Evolutionary conservation across 1,140 invertebrate genomes (phyloP), one percentile per base, ranked within the genome.

Genomic region (Cydia splendana): DNA sequence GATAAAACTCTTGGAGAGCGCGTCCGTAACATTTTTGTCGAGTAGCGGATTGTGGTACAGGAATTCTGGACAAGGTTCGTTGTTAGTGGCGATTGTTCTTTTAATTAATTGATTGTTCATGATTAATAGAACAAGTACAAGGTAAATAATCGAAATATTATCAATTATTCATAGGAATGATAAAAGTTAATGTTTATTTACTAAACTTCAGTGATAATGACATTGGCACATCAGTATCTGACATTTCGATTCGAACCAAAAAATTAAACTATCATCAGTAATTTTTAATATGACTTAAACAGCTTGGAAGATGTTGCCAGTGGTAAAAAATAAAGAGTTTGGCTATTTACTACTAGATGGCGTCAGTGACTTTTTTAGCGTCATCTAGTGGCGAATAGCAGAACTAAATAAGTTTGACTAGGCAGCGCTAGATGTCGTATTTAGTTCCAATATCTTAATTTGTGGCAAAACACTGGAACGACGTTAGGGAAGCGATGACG

Each of bases 61-160:
- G 6, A 90, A 80, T 51, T 83, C 75, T 69, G 89, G 88, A 45
- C 87, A 89, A 13, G 34, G 42, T 65, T 84, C 80, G 62, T 82
- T 81, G 74, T 85, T 85, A 7, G 78, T 76, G 76, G 84, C 82
- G 45, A 91, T 88, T 5, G 89, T 42, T 80, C 87, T 89, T 51
- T 87, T 80, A 67, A 91, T 89, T 79, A 90, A 75, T 78, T 88
- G 81, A 57, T 79, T 85, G 77, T 90, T 91, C 89, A 91, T 91
- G 65, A 18, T 81, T 20, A 77, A n/a, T 34, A 76, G 13, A 67
- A 42, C 12, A 69, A 71, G 10, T n/a, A 34, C 20, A 65, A 51
- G 45, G 28, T 34, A 65, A 65, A 53, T 65, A 53, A 73, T 12
- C 12, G n/a, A 73, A 28, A 45, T 75, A 6, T 28, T 57, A n/a